Evolutionary conservation across 2,888 invertebrate genomes (phyloP), one percentile per base, ranked within the genome.

Genomic region (Heliconius sara): DNA sequence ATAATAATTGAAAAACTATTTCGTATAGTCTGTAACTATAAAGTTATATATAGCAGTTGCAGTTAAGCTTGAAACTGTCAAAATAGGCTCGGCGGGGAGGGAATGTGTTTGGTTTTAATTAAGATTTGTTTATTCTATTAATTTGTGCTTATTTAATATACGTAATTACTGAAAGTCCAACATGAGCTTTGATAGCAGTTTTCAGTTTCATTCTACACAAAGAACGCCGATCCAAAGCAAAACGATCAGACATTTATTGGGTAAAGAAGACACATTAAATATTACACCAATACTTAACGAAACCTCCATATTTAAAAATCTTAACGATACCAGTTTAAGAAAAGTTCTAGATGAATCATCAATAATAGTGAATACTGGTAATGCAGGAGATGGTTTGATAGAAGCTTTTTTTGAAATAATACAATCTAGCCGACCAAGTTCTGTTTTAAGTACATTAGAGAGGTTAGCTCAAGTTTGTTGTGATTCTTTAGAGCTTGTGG

Each of bases 381-480:
- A 85, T 76, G 90, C 91, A 6, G 92, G 92, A 7, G 92, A 93
- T 79, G 89, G 90, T 22, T 86, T 95, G 81, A 90, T 85, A 83
- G 95, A 95, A 89, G 91, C 92, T 16, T 95, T 94, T 84, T 95
- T 93, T 85, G 95, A 95, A 86, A 92, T 95, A 82, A 92, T 95
- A 83, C 95, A 95, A 85, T 87, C 89, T 9, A 91, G 94, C 83
- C 92, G 92, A 12, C 86, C 93, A 3, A 92, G 93, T 77, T 96
- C 96, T 84, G 92, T 96, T 25, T 95, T 97, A 84, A 96, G 96
- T 80, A 96, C 96, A 1, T 88, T 97, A 78, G 92, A 95, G 65
- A 96, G 96, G 90, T 97, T 97, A 91, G 95, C 96, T 85, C 95
- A 96, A 84, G 95, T 95, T 52, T 97, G 97, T 88, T 94, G 96